Evolutionary conservation across 2,888 invertebrate genomes (phyloP), one percentile per base, ranked within the genome.

Genomic region (Peribatodes rhomboidaria): DNA sequence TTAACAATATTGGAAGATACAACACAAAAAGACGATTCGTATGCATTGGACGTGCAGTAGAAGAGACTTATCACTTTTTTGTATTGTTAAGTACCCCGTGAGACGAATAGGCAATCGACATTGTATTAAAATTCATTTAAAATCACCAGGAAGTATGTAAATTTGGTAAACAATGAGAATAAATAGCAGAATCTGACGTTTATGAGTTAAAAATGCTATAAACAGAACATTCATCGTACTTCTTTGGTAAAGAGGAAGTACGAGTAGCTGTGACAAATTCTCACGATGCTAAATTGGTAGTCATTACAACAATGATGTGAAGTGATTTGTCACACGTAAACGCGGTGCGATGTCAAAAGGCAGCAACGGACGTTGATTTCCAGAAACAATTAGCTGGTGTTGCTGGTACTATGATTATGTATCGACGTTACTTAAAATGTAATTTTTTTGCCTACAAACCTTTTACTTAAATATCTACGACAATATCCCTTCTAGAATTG

Each of bases 281-380:
- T 77, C 88, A 88, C 87, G 82, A 58, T 54, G 27, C 14, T 46
- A 63, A 78, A 75, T 75, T 64, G 72, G 73, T 72, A 73, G 74
- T 83, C 81, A 86, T 86, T 85, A 87, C 82, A 83, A 85, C 82
- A 83, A 79, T 73, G 63, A 69, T 55, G 55, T 74, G 75, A 76
- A 78, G 77, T 77, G 67, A 77, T 81, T 77, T 80, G 85, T 82
- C 86, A 83, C 79, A 81, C 80, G 76, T 71, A 74, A 75, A 71
- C 65, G 68, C 70, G 68, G 73, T 67, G 55, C 65, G 68, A 71
- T 80, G 83, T 81, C 76, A 70, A 80, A 82, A 83, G 82, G 77
- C 82, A 82, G 65, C 71, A 88, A 88, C 90, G 86, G 86, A 85
- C 80, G 71, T 71, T 37, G 53, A 80, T 85, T 87, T 87, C 87